Base-by-base conservation (phyloP, 2,888 invertebrate species). In the Eubasilissa splendida region DNA sequence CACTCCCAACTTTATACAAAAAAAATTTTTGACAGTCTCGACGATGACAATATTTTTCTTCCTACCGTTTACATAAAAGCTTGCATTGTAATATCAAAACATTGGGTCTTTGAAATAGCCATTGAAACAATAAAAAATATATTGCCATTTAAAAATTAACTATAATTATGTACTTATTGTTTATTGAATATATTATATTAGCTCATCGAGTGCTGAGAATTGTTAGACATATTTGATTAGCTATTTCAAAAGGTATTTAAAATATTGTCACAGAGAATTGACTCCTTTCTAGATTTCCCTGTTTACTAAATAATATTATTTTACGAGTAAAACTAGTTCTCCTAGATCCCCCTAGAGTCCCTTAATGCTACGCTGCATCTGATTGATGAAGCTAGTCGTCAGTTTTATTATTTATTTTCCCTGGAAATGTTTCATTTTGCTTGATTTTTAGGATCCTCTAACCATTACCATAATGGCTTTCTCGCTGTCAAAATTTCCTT, bases 241-340 rank as follows among this genome's bases (percentile, higher is more conserved):
- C 31, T 11, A 22, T 63, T 31, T 10, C 4, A 63, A 33, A 63
- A 33, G 11, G 12, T 4, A 4, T 63, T 63, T 11, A 58, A 76
- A 79, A 79, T 79, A 75, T 79, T 79, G 63, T 56, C 71, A 56
- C 22, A 56, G 3, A 33, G 22, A 14, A 56, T 73, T 56, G 54
- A 56, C 33, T 33, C 54, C 33, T 58, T 58, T 73, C 33, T 54
- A 73, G 56, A 56, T 33, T 73, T 50, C 68, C 68, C 50, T 68
- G 33, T 50, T 50, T 50, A 14, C n/a, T n/a, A n/a, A 58, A 68
- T 68, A 68, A 50, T 73, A 73, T 73, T n/a, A 73, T 73, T 73
- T 73, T 31, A 73, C 71, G 42, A 73, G 12, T 65, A 65, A 73
- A 14, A 11, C 33, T 73, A 73, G 71, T 56, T n/a, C 14, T 58